Percentiles rank a stretch among this genome's conserved stretches.
Evolutionary conservation across 64 coral and sea anemone species (phyloP).

Genomic region (Montipora cactus): DNA sequence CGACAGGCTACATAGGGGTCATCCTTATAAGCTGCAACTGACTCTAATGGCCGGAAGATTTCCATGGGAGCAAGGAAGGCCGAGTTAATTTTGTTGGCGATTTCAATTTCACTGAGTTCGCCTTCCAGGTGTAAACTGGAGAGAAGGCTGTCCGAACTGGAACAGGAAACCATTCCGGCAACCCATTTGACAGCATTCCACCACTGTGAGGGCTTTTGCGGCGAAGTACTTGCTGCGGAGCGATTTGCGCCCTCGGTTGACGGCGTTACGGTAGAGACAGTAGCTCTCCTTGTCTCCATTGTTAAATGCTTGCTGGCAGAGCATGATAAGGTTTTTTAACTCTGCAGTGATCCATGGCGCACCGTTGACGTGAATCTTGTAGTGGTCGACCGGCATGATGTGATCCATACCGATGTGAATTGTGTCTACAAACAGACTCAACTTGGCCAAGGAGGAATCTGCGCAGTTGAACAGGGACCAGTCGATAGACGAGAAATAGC

Average conservation of each 20-base stretch:
- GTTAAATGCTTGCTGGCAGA: slow-evolving; percentile 16
- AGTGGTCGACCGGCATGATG: background rate
- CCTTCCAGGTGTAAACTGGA: no score
- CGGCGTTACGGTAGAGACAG: slow-evolving; percentile 32
- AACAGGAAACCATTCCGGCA: no score
- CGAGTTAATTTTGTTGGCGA: background rate
- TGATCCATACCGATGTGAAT: no score
- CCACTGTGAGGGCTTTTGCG: no score
- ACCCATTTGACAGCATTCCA: no score
- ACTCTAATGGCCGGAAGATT: background rate
- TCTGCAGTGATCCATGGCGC: slow-evolving; percentile 51
- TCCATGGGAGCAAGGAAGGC: background rate
- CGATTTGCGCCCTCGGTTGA: slow-evolving; percentile 48
- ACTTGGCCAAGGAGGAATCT: background rate
- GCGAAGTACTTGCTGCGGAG: slow-evolving; percentile 50
- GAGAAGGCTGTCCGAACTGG: no score
- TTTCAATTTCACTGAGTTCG: no score
- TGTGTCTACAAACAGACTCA: no score
- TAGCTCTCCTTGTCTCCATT: background rate
- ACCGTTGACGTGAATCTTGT: slow-evolving; percentile 26
- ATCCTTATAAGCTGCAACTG: background rate
- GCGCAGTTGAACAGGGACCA: background rate
- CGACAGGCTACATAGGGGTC: background rate
- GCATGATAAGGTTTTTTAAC: slow-evolving; percentile 42
- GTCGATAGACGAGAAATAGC: background rate